Evolutionary conservation across 2,888 invertebrate species (phyloP).

Genomic region (Eupithecia subfuscata): DNA sequence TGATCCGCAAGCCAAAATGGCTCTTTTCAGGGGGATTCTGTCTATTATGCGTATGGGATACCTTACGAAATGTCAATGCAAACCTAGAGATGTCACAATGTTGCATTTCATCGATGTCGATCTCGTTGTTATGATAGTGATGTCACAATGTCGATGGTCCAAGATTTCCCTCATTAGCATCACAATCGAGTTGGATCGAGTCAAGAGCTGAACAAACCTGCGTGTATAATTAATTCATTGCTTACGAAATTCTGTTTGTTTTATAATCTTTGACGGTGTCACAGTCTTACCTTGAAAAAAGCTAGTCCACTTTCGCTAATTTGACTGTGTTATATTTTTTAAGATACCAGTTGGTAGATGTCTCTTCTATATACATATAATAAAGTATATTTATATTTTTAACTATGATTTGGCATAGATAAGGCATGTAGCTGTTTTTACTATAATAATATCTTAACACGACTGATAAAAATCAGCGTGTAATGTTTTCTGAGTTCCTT

Average conservation of each 20-base stretch:
- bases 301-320: conserved; percentile 11
- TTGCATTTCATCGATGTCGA: background rate
- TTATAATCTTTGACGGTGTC: conserved; percentile 38
- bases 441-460: no score
- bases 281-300: conserved; percentile 10
- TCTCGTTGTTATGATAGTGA: conserved; percentile 17
- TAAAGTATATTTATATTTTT: no score
- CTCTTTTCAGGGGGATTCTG: background rate
- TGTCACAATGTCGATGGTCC: conserved; percentile 30
- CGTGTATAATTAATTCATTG: conserved; percentile 44
- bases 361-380: no score
- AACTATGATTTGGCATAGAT: no score
- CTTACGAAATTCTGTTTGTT: conserved; percentile 46
- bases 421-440: no score
- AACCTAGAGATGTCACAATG: background rate
- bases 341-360: no score
- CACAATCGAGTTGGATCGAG: conserved; percentile 37
- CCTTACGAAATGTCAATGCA: background rate
- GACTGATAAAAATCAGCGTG: no score
- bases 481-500: no score
- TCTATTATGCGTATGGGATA: background rate
- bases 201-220: conserved; percentile 45
- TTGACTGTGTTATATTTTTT: background rate
- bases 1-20: background rate
- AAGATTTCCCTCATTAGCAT: conserved; percentile 44